Percentiles rank a stretch among this genome's conserved stretches.
phyloP scores from a whole-genome alignment of 2,113 vertebrate species.

The Coturnix japonica region DNA sequence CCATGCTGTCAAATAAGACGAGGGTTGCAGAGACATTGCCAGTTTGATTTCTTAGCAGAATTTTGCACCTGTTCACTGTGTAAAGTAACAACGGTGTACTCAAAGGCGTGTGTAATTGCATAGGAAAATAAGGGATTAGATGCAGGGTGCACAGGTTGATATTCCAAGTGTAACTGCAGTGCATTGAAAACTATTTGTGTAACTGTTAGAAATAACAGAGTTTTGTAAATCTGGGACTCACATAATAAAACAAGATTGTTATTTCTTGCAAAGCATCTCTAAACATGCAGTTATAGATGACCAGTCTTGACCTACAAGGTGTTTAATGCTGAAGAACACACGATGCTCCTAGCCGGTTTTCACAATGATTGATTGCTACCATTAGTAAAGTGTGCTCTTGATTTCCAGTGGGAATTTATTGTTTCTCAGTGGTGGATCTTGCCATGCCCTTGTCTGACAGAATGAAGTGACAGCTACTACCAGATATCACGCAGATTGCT shows the following conservation, averaged over 20 bases:
- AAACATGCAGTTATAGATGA: neutral
- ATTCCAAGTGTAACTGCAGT: accelerated
- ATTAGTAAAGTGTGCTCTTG: neutral
- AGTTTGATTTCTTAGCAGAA: conserved; percentile 15
- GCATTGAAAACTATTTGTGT: neutral
- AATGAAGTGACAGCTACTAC: neutral
- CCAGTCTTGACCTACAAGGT: neutral
- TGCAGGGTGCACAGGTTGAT: neutral
- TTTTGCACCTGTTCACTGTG: neutral
- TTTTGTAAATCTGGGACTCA: neutral
- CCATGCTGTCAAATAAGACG: neutral
- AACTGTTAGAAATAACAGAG: neutral
- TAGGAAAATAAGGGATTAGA: neutral
- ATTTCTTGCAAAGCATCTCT: neutral
- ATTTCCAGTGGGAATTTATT: neutral
- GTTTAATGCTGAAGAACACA: neutral
- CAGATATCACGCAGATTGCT: neutral
- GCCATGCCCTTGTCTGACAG: neutral
- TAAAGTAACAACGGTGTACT: neutral
- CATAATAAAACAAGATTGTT: neutral
- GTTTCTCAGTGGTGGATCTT: neutral
- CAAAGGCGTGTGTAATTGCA: neutral
- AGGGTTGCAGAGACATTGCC: neutral
- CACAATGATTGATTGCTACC: neutral
- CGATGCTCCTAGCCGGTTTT: neutral